A percentile compares a stretch with the other conserved stretches of the same genome.
phyloP scores from a whole-genome alignment of 2,797 vertebrate genomes.

The Diplodus puntazzo region DNA sequence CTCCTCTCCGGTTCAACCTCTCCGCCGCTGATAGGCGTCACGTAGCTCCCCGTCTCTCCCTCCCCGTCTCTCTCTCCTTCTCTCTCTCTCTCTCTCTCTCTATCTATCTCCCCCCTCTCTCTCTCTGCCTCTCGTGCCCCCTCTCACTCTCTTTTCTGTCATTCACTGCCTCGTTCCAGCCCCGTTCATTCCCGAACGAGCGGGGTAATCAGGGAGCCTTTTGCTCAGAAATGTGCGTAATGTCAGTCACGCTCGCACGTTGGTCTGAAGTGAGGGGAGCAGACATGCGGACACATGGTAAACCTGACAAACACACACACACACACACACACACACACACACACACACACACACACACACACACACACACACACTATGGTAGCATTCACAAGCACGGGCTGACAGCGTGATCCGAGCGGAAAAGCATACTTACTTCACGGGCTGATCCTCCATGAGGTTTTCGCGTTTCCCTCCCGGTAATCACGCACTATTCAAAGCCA shows the following conservation, averaged over 20 bases:
- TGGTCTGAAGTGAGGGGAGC: conserved; percentile 7
- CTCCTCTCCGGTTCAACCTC: conserved; percentile 79
- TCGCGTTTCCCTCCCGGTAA: conserved; percentile 51
- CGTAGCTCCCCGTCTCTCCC: conserved; percentile 74
- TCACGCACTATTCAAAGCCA: conserved; percentile 67
- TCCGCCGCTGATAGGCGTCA: conserved; percentile 84
- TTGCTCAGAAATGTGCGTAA: conserved; percentile 45
- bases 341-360: conserved; percentile 11
- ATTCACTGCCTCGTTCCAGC: conserved; percentile 59
- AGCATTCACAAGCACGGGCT: conserved; percentile 23
- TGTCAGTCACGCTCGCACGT: conserved; percentile 31
- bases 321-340: conserved; percentile 1
- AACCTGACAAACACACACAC: conserved; percentile 10
- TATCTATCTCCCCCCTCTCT: conserved; percentile 46
- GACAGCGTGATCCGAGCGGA: conserved; percentile 47
- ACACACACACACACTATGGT: background rate
- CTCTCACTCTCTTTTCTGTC: conserved; percentile 66
- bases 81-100: conserved; percentile 22
- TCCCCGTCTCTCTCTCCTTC: conserved; percentile 54
- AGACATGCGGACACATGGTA: conserved; percentile 32
- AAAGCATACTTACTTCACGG: conserved; percentile 79
- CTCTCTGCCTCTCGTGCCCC: conserved; percentile 52
- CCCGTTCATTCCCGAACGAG: conserved; percentile 42
- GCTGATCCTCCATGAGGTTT: conserved; percentile 73
- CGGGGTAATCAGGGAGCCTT: conserved; percentile 23